Evolutionary conservation across 2,113 vertebrate species (phyloP).

Genomic region (Pipra filicauda): DNA sequence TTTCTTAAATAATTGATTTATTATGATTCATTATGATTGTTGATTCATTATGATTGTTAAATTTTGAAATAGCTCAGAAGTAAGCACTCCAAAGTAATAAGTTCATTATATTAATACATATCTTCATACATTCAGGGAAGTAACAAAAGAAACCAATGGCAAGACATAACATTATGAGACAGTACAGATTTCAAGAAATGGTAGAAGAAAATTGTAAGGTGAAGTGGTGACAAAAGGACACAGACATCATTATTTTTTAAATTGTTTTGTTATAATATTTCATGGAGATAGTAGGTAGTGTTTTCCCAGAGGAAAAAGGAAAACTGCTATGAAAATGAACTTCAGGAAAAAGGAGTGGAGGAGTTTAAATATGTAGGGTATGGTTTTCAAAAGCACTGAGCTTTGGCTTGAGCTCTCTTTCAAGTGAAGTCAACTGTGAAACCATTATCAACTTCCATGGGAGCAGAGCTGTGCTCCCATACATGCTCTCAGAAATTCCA

Average conservation of each 20-base stretch:
- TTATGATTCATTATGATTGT: neutral
- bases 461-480: neutral
- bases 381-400: neutral
- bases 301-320: slow-evolving; percentile 30
- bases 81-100: slow-evolving; percentile 5
- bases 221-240: slow-evolving; percentile 44
- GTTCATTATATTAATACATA: slow-evolving; percentile 43
- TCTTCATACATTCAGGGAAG: slow-evolving; percentile 10
- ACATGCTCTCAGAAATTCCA: neutral
- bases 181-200: slow-evolving; percentile 35
- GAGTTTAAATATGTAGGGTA: neutral
- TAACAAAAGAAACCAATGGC: slow-evolving; percentile 34
- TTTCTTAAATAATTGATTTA: slow-evolving; percentile 57
- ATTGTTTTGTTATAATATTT: slow-evolving; percentile 26
- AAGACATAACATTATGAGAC: slow-evolving; percentile 44
- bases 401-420: neutral
- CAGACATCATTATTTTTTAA: slow-evolving; percentile 39
- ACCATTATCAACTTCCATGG: neutral
- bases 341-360: neutral
- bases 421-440: neutral
- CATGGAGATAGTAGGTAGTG: neutral
- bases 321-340: slow-evolving; percentile 30
- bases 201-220: slow-evolving; percentile 49
- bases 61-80: slow-evolving; percentile 45
- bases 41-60: slow-evolving; percentile 42